These are phyloP conservation scores for Dryomyza anilis DNA, from an alignment of 2,888 invertebrate genomes.

Conservation along the genomic window DNA sequence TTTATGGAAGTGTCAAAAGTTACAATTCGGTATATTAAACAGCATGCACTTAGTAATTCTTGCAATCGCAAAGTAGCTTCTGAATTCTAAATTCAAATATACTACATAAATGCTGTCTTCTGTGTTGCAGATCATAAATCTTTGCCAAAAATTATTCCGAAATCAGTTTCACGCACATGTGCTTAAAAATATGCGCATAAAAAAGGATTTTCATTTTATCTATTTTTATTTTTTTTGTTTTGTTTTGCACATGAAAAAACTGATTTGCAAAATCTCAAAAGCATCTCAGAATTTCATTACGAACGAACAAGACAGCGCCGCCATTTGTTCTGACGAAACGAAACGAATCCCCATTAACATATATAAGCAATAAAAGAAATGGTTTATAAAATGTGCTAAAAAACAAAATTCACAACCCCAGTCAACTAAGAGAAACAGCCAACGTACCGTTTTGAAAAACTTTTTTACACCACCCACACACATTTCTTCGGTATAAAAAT, in stretches of 20 bases:
- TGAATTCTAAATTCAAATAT: too few species aligned
- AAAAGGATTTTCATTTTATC: background rate
- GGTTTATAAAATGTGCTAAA: conserved; percentile 34
- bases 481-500: too few species aligned
- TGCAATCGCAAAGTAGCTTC: too few species aligned
- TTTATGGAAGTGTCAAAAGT: too few species aligned
- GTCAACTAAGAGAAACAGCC: background rate
- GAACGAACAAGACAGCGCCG: background rate
- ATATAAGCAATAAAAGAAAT: conserved; percentile 39
- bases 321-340: background rate
- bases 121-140: background rate
- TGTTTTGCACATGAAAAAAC: conserved; percentile 7
- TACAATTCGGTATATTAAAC: too few species aligned
- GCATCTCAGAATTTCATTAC: conserved; percentile 3
- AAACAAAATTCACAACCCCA: background rate
- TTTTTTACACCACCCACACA: too few species aligned
- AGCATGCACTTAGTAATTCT: too few species aligned
- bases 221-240: background rate
- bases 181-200: conserved; percentile 4
- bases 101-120: background rate
- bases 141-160: conserved; percentile 18
- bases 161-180: conserved; percentile 21
- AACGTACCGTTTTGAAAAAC: background rate
- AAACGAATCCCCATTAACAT: conserved; percentile 32
- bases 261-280: conserved; percentile 20